These are phyloP conservation scores for Litoditis marina DNA, from an alignment of 2,888 invertebrate species.

Conservation along the genomic window DNA sequence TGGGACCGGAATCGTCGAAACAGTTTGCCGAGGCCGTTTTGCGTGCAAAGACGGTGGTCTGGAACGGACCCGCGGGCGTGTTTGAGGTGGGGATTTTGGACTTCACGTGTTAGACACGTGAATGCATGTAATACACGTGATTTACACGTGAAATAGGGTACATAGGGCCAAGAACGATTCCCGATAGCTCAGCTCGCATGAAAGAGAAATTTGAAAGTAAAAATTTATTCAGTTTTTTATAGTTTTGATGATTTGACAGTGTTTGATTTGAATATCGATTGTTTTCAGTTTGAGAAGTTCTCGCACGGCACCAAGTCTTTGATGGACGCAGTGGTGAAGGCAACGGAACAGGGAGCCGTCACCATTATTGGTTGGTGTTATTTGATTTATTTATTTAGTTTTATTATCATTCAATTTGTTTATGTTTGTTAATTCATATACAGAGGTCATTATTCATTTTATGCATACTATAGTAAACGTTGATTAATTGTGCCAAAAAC, in stretches of 20 bases:
- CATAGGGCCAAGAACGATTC: not conserved
- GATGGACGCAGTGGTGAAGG: constrained; percentile 90
- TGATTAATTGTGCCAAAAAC: not conserved
- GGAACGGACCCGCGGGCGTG: constrained; percentile 98
- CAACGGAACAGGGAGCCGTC: constrained; percentile 76
- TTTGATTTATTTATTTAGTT: not conserved
- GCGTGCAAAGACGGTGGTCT: constrained; percentile 88
- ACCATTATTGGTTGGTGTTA: constrained; percentile 58
- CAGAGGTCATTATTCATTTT: not conserved
- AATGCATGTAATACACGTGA: no score
- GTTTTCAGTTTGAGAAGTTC: constrained; percentile 69
- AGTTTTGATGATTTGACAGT: no score
- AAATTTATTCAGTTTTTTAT: no score
- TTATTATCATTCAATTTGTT: not conserved
- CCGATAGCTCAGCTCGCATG: no score
- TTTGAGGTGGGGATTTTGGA: constrained; percentile 83
- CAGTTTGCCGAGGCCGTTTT: constrained; percentile 78
- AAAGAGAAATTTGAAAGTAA: no score
- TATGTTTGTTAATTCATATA: not conserved
- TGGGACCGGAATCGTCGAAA: constrained; percentile 81
- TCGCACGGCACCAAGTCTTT: constrained; percentile 83
- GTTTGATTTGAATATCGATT: no score
- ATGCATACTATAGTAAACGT: not conserved
- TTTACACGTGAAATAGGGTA: constrained; percentile 67
- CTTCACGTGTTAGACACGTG: no score